A percentile compares a stretch with the other conserved stretches of the same genome.
Conservation (phyloP, 2,113 vertebrate genomes). For the Hydropotes inermis region DNA sequence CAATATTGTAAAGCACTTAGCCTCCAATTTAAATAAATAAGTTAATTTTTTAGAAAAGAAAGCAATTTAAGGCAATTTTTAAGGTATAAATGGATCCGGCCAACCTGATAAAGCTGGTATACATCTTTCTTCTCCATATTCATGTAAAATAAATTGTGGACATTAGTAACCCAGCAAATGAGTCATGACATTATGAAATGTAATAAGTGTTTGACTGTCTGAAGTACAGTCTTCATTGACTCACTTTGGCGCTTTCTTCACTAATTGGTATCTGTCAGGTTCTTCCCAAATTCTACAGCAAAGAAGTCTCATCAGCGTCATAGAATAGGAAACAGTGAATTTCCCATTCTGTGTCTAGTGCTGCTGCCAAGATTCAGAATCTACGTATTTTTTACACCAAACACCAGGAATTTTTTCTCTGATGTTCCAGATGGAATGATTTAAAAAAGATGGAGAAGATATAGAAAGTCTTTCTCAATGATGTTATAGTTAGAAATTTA, state of each 20-base stretch:
- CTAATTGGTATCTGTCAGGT: not conserved
- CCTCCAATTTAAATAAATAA: not conserved
- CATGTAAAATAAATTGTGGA: not conserved
- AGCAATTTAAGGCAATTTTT: not conserved
- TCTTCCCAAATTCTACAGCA: not conserved
- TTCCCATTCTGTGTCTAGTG: not conserved
- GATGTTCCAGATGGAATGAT: not conserved
- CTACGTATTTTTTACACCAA: not conserved
- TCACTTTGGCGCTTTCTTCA: not conserved
- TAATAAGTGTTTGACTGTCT: not conserved
- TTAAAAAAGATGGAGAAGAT: not conserved
- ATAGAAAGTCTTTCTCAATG: not conserved
- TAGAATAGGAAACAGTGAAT: not conserved
- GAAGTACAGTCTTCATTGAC: not conserved
- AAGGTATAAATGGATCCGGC: not conserved
- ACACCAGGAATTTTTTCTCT: not conserved
- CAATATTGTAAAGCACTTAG: not conserved
- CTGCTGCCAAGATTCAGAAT: not conserved
- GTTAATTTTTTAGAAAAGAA: not conserved
- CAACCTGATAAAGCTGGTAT: not conserved
- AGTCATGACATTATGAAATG: not conserved
- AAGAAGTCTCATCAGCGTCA: not conserved
- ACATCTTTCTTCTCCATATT: not conserved
- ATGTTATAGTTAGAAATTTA: not conserved
- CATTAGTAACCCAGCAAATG: not conserved